A percentile compares a stretch with the other conserved stretches of the same genome.
Evolutionary conservation across 2,797 vertebrate species (phyloP).

Genomic region (Rhinichthys osculus): DNA sequence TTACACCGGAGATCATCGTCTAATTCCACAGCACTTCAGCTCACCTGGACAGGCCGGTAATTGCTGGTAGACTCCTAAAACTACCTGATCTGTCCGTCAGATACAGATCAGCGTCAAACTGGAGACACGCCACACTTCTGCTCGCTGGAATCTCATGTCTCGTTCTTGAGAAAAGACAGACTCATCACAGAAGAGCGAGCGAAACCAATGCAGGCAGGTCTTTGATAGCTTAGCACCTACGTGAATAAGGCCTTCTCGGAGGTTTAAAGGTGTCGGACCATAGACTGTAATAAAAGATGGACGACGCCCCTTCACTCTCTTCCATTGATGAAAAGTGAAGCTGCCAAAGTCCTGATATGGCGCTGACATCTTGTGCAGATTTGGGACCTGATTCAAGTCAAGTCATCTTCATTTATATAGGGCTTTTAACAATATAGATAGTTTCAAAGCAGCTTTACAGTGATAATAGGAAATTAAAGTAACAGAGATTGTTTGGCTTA

Average conservation of each 20-base stretch:
- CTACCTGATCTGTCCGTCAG: conserved; percentile 62
- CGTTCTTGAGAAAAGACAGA: background rate
- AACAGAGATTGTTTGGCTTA: no score
- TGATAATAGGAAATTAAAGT: no score
- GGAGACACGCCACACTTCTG: background rate
- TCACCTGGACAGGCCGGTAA: conserved; percentile 67
- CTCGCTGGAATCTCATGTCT: conserved; percentile 17
- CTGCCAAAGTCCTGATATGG: no score
- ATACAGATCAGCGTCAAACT: conserved; percentile 49
- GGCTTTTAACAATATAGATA: no score
- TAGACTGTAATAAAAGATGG: no score
- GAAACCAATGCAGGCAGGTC: conserved; percentile 1
- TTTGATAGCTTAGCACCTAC: conserved; percentile 48
- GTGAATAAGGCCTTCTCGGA: background rate
- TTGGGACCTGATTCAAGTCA: no score
- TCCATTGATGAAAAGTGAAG: no score
- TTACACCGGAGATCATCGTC: conserved; percentile 26
- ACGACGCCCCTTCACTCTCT: no score
- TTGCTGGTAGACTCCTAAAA: conserved; percentile 59
- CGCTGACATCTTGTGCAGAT: no score
- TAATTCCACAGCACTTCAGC: conserved; percentile 38
- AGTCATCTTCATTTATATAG: no score
- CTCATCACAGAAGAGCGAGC: background rate
- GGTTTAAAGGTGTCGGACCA: background rate
- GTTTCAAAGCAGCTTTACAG: no score